phyloP scores from a whole-genome alignment of 1,140 invertebrate species.

The Sitodiplosis mosellana region DNA sequence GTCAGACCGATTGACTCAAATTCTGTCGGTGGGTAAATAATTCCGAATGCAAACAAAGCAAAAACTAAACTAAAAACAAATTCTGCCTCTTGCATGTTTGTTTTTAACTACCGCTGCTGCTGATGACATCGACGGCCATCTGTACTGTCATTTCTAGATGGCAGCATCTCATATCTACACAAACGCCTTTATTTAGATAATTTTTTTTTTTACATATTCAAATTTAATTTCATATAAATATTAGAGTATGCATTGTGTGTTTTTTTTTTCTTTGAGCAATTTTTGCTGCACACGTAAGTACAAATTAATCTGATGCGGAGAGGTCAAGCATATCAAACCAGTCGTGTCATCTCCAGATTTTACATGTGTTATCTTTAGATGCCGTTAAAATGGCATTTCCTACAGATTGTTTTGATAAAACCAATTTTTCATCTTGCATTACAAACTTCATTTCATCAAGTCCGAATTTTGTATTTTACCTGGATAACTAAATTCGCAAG shows the following conservation, averaged over 20 bases:
- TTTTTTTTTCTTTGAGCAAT: not conserved
- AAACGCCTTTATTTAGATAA: not conserved
- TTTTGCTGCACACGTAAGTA: not conserved
- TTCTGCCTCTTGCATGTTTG: conserved; percentile 23
- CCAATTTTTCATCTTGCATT: too few relatives aligned
- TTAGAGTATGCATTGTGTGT: not conserved
- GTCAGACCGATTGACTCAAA: conserved; percentile 56
- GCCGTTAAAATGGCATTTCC: conserved; percentile 60
- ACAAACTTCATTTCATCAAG: too few relatives aligned
- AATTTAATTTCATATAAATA: not conserved
- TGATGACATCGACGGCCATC: not conserved
- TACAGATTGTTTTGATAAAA: too few relatives aligned
- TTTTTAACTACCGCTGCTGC: not conserved
- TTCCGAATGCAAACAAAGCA: conserved; percentile 41
- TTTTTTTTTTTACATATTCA: not conserved
- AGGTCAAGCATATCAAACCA: conserved; percentile 27
- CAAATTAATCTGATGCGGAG: not conserved
- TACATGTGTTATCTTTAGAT: conserved; percentile 51
- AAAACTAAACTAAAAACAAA: conserved; percentile 48
- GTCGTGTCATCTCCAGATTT: conserved; percentile 51
- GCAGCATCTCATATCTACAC: not conserved
- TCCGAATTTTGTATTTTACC: not conserved
- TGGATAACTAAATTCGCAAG: conserved; percentile 56
- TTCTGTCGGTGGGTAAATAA: conserved; percentile 56
- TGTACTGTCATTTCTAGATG: not conserved